These are phyloP conservation scores for Oligia fasciuncula DNA, from an alignment of 2,888 invertebrate species.

Conservation along the genomic window DNA sequence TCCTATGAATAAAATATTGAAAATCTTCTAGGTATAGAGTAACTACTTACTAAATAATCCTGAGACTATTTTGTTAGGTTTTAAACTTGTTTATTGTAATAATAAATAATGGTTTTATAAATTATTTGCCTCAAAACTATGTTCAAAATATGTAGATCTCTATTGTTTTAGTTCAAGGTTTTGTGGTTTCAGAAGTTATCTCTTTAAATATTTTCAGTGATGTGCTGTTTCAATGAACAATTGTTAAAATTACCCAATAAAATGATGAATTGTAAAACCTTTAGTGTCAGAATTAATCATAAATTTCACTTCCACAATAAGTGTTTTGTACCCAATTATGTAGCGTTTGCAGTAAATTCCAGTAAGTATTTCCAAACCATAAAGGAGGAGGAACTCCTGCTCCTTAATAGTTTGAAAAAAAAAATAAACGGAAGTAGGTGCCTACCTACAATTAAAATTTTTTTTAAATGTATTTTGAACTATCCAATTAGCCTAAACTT, in stretches of 20 bases:
- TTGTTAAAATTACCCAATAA: background rate
- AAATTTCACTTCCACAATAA: background rate
- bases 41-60: background rate
- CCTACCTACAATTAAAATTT: background rate
- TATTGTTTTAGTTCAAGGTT: background rate
- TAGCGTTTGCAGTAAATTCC: background rate
- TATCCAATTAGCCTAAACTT: background rate
- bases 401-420: no score
- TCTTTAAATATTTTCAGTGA: background rate
- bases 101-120: background rate
- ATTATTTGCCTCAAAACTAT: background rate
- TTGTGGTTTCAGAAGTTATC: background rate
- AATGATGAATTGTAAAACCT: background rate
- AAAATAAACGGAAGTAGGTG: no score
- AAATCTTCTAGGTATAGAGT: background rate
- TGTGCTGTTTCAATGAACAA: background rate
- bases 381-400: background rate
- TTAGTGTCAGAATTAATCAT: background rate
- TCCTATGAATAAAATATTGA: conserved; percentile 13
- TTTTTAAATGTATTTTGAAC: no score
- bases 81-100: background rate
- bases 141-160: background rate
- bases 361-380: background rate
- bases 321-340: background rate
- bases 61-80: background rate